Evolutionary conservation across 2,888 invertebrate genomes (phyloP).

Genomic region (Pseudanteris insignis): DNA sequence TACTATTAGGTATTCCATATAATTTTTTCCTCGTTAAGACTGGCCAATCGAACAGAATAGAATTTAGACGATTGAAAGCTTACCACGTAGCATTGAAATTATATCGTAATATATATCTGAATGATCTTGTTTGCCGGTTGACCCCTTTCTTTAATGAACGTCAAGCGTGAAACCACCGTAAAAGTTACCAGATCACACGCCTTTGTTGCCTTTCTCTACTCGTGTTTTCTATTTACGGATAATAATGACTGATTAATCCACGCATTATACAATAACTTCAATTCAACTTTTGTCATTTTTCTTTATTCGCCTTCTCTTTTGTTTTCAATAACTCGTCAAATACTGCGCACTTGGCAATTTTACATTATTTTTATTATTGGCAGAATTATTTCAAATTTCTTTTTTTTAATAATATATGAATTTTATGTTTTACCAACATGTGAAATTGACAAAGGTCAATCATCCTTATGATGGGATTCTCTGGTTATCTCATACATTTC

Average conservation of each 20-base stretch:
- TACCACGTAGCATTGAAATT: constrained; percentile 22
- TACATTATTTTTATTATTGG: too few relatives aligned
- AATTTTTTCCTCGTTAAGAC: constrained; percentile 15
- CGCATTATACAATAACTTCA: too few relatives aligned
- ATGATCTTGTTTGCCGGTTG: constrained; percentile 40
- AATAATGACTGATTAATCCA: constrained; percentile 9
- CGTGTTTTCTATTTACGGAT: constrained; percentile 17
- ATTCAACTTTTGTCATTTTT: too few relatives aligned
- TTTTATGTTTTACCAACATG: too few relatives aligned
- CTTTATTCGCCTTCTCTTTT: too few relatives aligned
- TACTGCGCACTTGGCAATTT: too few relatives aligned
- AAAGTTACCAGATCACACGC: constrained; percentile 23
- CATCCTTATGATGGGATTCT: too few relatives aligned
- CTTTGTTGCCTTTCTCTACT: constrained; percentile 28
- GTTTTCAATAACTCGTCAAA: too few relatives aligned
- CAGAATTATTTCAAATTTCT: too few relatives aligned
- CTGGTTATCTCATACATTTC: too few relatives aligned
- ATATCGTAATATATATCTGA: constrained; percentile 27
- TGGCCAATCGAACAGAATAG: constrained; percentile 28
- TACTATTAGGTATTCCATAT: constrained; percentile 14
- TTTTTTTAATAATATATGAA: too few relatives aligned
- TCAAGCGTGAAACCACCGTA: constrained; percentile 39
- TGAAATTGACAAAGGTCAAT: too few relatives aligned
- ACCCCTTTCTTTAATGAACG: constrained; percentile 41
- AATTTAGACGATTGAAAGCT: constrained; percentile 24